phyloP scores from a whole-genome alignment of 2,888 invertebrate genomes.

The Torymus auratus region DNA sequence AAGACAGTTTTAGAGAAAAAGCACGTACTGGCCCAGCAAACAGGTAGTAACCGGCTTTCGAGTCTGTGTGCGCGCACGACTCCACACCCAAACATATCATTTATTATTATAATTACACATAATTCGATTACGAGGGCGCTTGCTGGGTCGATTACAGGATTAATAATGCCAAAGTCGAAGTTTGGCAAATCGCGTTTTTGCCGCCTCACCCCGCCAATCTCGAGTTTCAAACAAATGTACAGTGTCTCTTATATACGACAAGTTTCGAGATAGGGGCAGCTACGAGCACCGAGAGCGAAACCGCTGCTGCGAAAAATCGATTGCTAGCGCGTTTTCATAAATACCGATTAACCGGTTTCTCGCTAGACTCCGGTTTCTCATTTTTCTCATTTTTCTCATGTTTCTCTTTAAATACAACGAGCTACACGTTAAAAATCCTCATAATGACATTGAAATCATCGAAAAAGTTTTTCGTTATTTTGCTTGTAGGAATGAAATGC shows the following conservation, averaged over 20 bases:
- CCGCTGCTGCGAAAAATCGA: slow-evolving; percentile 22
- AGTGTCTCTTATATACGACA: slow-evolving; percentile 39
- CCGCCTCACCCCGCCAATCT: slow-evolving; percentile 3
- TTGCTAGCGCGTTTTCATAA: neutral
- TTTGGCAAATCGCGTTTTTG: slow-evolving; percentile 45
- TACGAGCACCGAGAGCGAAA: slow-evolving; percentile 41
- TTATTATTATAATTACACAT: slow-evolving; percentile 49
- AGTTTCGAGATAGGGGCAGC: slow-evolving; percentile 5
- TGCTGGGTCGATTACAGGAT: slow-evolving; percentile 50
- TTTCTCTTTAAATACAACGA: neutral
- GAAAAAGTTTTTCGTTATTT: slow-evolving; percentile 5
- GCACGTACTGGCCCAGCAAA: slow-evolving; percentile 43
- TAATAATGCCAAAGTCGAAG: slow-evolving; percentile 45
- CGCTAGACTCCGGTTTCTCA: no score
- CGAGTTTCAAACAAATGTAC: slow-evolving; percentile 55
- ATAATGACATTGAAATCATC: slow-evolving; percentile 10
- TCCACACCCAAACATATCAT: slow-evolving; percentile 9
- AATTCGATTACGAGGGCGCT: slow-evolving; percentile 51
- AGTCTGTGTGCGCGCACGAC: neutral
- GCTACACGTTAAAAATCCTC: slow-evolving; percentile 5
- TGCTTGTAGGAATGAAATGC: slow-evolving; percentile 23
- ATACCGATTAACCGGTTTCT: neutral
- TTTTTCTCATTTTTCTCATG: neutral
- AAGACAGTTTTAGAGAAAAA: slow-evolving; percentile 41
- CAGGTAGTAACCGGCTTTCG: slow-evolving; percentile 29